phyloP scores from a whole-genome alignment of 2,113 vertebrate species.

The Proterorhinus semilunaris region DNA sequence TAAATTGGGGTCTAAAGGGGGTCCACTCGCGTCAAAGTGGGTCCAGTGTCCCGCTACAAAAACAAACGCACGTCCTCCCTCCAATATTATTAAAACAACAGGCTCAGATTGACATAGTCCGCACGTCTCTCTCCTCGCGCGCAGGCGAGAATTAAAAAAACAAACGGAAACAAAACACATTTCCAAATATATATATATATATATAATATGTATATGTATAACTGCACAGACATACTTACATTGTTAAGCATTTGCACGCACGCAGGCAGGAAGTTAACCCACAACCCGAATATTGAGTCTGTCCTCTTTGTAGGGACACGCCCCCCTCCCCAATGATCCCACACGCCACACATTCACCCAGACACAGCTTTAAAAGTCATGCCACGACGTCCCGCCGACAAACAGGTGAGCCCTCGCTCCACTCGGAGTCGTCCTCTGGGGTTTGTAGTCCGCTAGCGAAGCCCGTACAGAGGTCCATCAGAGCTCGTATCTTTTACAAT shows the following conservation, averaged over 20 bases:
- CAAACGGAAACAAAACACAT: conserved; percentile 13
- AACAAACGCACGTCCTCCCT: conserved; percentile 44
- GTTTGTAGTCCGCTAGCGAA: conserved; percentile 54
- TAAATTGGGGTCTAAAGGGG: background rate
- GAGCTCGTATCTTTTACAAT: conserved; percentile 57
- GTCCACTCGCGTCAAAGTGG: conserved; percentile 21
- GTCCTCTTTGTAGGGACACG: conserved; percentile 37
- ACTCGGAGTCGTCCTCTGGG: conserved; percentile 16
- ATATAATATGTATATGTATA: conserved; percentile 13
- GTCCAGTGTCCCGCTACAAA: conserved; percentile 55
- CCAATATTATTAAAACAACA: conserved; percentile 30
- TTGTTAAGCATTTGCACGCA: conserved; percentile 41
- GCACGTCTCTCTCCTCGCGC: conserved; percentile 22
- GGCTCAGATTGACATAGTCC: conserved; percentile 59
- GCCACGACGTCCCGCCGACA: conserved; percentile 40
- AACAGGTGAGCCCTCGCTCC: conserved; percentile 26
- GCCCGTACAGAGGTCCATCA: conserved; percentile 53
- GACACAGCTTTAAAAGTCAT: conserved; percentile 34
- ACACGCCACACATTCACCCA: conserved; percentile 32
- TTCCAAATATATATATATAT: conserved; percentile 9
- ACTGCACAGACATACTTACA: conserved; percentile 36
- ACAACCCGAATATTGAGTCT: conserved; percentile 38
- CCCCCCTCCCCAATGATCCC: background rate
- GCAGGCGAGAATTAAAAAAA: conserved; percentile 32
- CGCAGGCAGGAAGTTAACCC: conserved; percentile 24